phyloP scores from a whole-genome alignment of 2,113 vertebrate species.

The Indri indri region DNA sequence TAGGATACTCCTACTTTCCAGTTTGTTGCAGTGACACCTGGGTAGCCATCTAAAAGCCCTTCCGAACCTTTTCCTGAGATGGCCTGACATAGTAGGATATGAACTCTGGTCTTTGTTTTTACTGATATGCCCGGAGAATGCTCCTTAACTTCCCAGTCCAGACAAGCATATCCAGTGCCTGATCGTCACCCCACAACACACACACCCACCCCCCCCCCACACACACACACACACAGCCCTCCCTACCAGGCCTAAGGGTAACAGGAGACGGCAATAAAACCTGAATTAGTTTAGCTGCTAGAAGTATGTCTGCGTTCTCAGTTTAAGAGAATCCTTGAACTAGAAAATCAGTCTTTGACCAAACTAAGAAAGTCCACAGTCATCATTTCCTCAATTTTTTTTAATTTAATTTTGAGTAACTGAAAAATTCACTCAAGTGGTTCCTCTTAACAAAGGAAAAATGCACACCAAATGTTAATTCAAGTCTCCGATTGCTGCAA shows the following conservation, averaged over 20 bases:
- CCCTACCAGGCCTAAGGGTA: not conserved
- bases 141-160: not conserved
- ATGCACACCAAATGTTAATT: not conserved
- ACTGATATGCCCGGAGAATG: not conserved
- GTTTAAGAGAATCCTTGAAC: not conserved
- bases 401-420: constrained; percentile 29
- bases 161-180: not conserved
- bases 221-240: not conserved
- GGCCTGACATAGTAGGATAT: not conserved
- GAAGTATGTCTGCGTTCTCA: not conserved
- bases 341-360: not conserved
- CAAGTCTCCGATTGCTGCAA: not conserved
- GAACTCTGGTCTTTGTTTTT: not conserved
- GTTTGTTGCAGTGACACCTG: not conserved
- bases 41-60: not conserved
- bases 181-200: not conserved
- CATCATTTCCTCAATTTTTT: not conserved
- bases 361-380: not conserved
- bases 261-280: not conserved
- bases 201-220: too few relatives aligned
- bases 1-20: not conserved
- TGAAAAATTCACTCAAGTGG: not conserved
- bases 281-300: not conserved
- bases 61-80: not conserved
- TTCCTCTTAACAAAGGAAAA: not conserved